A percentile compares a stretch with the other conserved stretches of the same genome.
phyloP scores from a whole-genome alignment of 2,888 invertebrate species.

The Nomada goodeniana region DNA sequence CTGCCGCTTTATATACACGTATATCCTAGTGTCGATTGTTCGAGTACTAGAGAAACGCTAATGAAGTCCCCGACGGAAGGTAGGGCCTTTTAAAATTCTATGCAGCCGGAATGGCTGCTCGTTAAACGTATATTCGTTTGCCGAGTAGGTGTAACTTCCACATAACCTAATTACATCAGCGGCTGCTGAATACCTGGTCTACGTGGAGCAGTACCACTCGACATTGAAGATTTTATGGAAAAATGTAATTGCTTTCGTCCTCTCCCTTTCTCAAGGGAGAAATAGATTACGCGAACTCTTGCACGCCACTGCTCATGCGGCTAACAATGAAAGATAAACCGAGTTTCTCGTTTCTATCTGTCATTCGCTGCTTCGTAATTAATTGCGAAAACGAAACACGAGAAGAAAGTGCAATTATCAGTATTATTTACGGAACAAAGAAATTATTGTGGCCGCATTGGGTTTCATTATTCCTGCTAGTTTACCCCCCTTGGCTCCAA shows the following conservation, averaged over 20 bases:
- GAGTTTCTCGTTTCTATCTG: background rate
- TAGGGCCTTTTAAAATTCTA: slow-evolving; percentile 11
- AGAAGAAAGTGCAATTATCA: background rate
- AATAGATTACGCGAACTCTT: background rate
- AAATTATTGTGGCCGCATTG: background rate
- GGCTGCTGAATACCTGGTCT: background rate
- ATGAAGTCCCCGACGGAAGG: slow-evolving; percentile 16
- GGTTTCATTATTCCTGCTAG: too few species aligned
- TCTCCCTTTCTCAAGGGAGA: background rate
- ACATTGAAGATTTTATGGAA: slow-evolving; percentile 12
- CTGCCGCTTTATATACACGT: background rate
- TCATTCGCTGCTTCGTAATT: background rate
- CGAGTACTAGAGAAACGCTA: slow-evolving; percentile 15
- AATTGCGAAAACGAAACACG: background rate
- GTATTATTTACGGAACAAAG: slow-evolving; percentile 7
- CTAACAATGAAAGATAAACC: slow-evolving; percentile 12
- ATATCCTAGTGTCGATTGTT: slow-evolving; percentile 5
- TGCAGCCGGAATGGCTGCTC: background rate
- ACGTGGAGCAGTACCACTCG: background rate
- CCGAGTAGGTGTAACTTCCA: background rate
- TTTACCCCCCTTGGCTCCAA: background rate
- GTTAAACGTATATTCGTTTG: slow-evolving; percentile 2
- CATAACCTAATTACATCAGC: slow-evolving; percentile 12
- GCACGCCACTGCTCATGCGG: background rate
- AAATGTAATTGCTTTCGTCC: slow-evolving; percentile 7